Evolutionary conservation across 2,888 invertebrate genomes (phyloP), one percentile per base, ranked within the genome.

Genomic region (Philhelius pedissequus): DNA sequence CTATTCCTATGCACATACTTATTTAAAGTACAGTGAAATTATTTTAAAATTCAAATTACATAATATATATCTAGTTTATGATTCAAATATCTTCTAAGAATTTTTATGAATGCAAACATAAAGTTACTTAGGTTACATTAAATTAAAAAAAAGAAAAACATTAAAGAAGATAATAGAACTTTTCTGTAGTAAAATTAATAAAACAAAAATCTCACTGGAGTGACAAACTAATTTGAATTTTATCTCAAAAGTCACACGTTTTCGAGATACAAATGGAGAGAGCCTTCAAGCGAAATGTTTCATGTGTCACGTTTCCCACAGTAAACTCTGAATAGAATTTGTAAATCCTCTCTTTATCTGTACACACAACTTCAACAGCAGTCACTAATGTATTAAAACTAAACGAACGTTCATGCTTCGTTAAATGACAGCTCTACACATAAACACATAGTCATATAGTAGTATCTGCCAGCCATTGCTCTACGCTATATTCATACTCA

Each of bases 141-240:
- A n/a, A n/a, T n/a, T n/a, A n/a, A n/a, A n/a, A n/a, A n/a, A n/a
- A n/a, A n/a, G n/a, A n/a, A n/a, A n/a, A n/a, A n/a, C n/a, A n/a
- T n/a, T n/a, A n/a, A n/a, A n/a, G n/a, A n/a, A n/a, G n/a, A n/a
- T n/a, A n/a, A n/a, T n/a, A n/a, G n/a, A n/a, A n/a, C n/a, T n/a
- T n/a, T n/a, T n/a, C n/a, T n/a, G n/a, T n/a, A n/a, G n/a, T n/a
- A 40, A 22, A 45, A 64, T 6, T 18, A 27, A 43, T 30, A 48
- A 64, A 45, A 64, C 30, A 30, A 27, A 64, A 45, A 48, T 45
- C 64, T 20, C 45, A 64, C 64, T 32, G 30, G 32, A 64, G 48
- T 64, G 64, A 64, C 58, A 58, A 27, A 64, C 74, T 74, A 54
- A 74, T 74, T 74, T 74, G 54, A 74, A 74, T 64, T 64, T 32